phyloP scores from a whole-genome alignment of 2,888 invertebrate genomes.

The Stratiomys singularior region DNA sequence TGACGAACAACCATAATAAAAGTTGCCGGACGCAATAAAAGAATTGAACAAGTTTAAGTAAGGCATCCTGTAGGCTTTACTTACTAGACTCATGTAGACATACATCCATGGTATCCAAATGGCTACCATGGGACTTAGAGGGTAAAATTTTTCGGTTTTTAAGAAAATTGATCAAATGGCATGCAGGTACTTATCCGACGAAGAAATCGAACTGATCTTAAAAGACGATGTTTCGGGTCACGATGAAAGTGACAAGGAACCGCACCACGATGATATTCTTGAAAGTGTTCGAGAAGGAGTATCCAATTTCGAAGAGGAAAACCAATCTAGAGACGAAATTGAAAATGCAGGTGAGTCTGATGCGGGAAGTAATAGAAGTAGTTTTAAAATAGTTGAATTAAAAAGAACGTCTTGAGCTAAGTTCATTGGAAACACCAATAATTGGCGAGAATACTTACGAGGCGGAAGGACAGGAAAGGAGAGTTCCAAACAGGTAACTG shows the following conservation, averaged over 20 bases:
- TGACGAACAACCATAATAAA: too few relatives aligned
- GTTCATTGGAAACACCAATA: background rate
- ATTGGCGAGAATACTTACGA: background rate
- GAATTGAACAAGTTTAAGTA: too few relatives aligned
- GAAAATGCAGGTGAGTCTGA: background rate
- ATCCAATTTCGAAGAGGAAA: constrained; percentile 1
- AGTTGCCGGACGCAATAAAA: too few relatives aligned
- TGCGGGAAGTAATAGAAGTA: background rate
- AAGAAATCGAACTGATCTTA: background rate
- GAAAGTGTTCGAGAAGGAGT: background rate
- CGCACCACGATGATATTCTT: background rate
- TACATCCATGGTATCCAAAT: too few relatives aligned
- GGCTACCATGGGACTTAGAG: too few relatives aligned
- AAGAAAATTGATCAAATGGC: background rate
- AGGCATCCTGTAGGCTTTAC: too few relatives aligned
- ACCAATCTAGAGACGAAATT: background rate
- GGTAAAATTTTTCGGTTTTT: too few relatives aligned
- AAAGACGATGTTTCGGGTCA: background rate
- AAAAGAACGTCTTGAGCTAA: background rate
- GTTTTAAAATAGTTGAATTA: background rate
- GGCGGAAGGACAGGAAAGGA: background rate
- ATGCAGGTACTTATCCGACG: background rate
- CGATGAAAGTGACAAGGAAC: background rate
- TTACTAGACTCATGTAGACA: too few relatives aligned
- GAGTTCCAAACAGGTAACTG: background rate